Conservation (phyloP, 2,113 vertebrate species). For the Pterophyllum scalare region DNA sequence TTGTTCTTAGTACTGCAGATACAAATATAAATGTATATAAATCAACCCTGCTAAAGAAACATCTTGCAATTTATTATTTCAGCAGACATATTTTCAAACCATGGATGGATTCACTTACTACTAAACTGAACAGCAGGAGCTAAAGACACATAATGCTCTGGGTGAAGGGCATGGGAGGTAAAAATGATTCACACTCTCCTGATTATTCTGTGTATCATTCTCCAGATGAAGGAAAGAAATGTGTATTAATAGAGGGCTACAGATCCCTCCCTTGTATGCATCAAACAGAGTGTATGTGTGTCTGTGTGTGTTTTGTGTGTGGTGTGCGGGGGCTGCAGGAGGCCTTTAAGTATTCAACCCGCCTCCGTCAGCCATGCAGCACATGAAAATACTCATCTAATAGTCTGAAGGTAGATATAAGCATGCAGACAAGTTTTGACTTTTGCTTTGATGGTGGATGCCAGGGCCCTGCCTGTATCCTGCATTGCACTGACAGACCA, state of each 20-base stretch:
- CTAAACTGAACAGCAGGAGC: constrained; percentile 43
- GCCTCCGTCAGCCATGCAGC: constrained; percentile 1
- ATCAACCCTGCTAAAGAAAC: constrained; percentile 18
- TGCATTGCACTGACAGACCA: constrained; percentile 26
- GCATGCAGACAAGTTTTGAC: not conserved
- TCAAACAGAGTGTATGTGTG: not conserved
- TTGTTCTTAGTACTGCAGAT: not conserved
- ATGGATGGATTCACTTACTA: constrained; percentile 24
- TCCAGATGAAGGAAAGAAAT: constrained; percentile 36
- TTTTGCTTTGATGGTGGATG: not conserved
- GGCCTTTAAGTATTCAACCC: constrained; percentile 9
- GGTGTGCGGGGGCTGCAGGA: not conserved
- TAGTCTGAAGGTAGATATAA: not conserved
- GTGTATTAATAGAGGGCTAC: constrained; percentile 14
- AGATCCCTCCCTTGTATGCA: not conserved
- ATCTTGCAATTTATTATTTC: constrained; percentile 28
- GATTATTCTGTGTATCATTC: constrained; percentile 29
- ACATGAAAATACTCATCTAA: not conserved
- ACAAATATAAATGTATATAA: not conserved
- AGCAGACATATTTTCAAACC: constrained; percentile 19
- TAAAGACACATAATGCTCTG: constrained; percentile 19
- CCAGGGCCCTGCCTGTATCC: not conserved
- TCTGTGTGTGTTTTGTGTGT: not conserved
- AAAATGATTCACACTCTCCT: constrained; percentile 21
- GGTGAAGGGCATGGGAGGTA: constrained; percentile 42